These are phyloP conservation scores for Temnothorax unifasciatus DNA, from an alignment of 2,888 invertebrate species.

Conservation along the genomic window DNA sequence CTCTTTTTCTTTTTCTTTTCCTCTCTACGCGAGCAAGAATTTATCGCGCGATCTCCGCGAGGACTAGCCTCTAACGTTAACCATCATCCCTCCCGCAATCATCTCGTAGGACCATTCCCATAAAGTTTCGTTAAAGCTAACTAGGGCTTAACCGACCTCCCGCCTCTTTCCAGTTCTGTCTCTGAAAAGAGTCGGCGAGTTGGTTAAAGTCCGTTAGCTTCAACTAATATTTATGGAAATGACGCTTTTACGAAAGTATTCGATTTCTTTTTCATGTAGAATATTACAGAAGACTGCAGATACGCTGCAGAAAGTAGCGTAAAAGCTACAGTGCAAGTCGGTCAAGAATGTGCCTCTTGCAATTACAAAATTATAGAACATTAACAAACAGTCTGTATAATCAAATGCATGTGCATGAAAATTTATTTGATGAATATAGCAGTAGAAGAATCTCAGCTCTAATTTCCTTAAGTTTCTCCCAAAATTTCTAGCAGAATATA, in stretches of 20 bases:
- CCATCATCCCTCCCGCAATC: constrained; percentile 37
- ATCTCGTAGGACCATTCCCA: constrained; percentile 36
- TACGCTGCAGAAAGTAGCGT: not conserved
- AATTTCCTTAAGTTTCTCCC: not conserved
- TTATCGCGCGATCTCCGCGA: constrained; percentile 38
- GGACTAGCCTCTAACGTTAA: constrained; percentile 10
- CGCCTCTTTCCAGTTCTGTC: constrained; percentile 9
- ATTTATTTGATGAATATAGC: not conserved
- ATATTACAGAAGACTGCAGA: not conserved
- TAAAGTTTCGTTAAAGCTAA: constrained; percentile 46
- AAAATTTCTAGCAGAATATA: constrained; percentile 5
- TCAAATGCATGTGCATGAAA: not conserved
- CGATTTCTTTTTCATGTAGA: not conserved
- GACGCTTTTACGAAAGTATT: not conserved
- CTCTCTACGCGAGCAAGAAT: constrained; percentile 7
- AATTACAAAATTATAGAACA: constrained; percentile 19
- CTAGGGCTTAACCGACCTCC: constrained; percentile 14
- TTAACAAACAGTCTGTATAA: not conserved
- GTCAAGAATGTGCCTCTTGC: not conserved
- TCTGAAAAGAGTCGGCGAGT: not conserved
- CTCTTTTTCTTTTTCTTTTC: not conserved
- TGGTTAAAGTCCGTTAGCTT: constrained; percentile 19
- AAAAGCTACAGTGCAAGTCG: not conserved
- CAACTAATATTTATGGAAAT: constrained; percentile 16
- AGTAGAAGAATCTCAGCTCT: not conserved